These are phyloP conservation scores for Gracilinanus agilis DNA, from an alignment of 2,113 vertebrate genomes.

Conservation along the genomic window DNA sequence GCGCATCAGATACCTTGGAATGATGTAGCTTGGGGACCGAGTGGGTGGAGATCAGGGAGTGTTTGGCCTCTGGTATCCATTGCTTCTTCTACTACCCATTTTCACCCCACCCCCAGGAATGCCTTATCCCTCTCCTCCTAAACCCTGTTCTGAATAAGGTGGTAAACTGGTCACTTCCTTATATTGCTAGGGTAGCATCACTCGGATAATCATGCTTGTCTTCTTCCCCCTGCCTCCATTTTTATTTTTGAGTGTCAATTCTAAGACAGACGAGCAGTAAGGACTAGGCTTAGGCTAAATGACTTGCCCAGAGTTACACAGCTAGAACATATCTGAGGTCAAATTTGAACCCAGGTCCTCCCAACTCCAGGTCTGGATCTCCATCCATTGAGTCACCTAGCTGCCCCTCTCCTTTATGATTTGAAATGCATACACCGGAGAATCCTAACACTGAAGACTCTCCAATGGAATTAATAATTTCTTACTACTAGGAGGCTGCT, in stretches of 20 bases:
- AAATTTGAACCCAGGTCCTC: too few relatives aligned
- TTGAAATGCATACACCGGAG: background rate
- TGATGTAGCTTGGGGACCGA: background rate
- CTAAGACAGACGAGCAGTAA: too few relatives aligned
- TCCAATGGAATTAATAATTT: background rate
- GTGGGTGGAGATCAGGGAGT: background rate
- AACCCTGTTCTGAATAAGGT: background rate
- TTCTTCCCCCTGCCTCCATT: background rate
- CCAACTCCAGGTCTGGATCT: too few relatives aligned
- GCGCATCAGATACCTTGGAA: background rate
- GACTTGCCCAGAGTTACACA: too few relatives aligned
- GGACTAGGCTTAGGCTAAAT: too few relatives aligned
- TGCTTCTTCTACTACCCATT: background rate
- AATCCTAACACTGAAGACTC: background rate
- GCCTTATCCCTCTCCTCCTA: background rate
- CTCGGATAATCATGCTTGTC: background rate
- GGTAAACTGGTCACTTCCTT: background rate
- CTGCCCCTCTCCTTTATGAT: background rate
- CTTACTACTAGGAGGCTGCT: background rate
- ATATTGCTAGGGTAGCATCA: background rate
- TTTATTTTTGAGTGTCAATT: too few relatives aligned
- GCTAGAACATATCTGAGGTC: too few relatives aligned
- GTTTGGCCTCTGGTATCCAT: background rate
- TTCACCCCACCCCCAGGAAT: background rate
- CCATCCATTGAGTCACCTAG: too few relatives aligned